Conservation (phyloP, 2,797 vertebrate species). For the Labroides dimidiatus region DNA sequence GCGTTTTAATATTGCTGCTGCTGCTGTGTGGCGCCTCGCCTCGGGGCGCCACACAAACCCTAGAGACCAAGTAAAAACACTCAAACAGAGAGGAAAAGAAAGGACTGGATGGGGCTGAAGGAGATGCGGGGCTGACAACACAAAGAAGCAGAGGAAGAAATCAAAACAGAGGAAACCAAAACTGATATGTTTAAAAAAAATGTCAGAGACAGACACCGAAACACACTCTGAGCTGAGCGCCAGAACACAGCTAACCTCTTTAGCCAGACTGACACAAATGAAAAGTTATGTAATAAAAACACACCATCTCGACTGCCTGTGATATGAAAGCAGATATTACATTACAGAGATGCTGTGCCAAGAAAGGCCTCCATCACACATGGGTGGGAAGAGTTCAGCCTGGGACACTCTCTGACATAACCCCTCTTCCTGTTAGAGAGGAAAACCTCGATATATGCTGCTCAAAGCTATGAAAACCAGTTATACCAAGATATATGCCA, state of each 20-base stretch:
- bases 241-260: conserved; percentile 58
- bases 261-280: conserved; percentile 77
- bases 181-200: neutral
- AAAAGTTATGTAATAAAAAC: conserved; percentile 78
- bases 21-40: conserved; percentile 64
- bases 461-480: conserved; percentile 10
- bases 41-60: conserved; percentile 66
- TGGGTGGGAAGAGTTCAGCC: conserved; percentile 12
- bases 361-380: conserved; percentile 53
- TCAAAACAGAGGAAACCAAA: conserved; percentile 1
- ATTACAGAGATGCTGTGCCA: conserved; percentile 57
- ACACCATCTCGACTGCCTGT: conserved; percentile 54
- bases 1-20: conserved; percentile 80
- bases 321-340: conserved; percentile 70
- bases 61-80: conserved; percentile 50
- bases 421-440: conserved; percentile 24
- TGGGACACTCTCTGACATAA: conserved; percentile 43
- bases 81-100: conserved; percentile 26
- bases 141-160: neutral
- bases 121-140: conserved; percentile 16
- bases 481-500: too few species aligned
- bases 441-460: conserved; percentile 48
- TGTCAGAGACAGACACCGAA: neutral
- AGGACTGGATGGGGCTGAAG: conserved; percentile 13
- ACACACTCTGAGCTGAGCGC: conserved; percentile 8